Conservation (phyloP, 2,113 vertebrate species). For the Crotalus viridis region DNA sequence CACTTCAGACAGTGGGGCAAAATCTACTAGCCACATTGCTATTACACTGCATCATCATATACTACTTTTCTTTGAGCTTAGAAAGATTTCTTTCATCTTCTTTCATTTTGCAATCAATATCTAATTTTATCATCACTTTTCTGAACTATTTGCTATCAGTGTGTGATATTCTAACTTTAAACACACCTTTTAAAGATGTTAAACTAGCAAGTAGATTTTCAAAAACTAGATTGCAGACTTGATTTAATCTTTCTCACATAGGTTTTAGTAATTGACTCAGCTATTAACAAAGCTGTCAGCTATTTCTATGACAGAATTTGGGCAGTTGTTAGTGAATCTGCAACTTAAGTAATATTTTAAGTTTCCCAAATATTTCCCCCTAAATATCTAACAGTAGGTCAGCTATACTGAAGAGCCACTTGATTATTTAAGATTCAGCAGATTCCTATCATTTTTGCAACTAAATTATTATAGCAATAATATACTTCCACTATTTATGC, state of each 20-base stretch:
- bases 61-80: conserved; percentile 34
- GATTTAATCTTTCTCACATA: conserved; percentile 53
- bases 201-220: conserved; percentile 39
- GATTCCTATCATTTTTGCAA: background rate
- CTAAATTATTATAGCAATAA: background rate
- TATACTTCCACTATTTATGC: background rate
- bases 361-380: conserved; percentile 58
- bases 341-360: conserved; percentile 64
- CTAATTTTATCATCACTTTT: conserved; percentile 35
- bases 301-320: conserved; percentile 59
- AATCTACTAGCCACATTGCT: background rate
- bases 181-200: conserved; percentile 50
- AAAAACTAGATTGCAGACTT: conserved; percentile 36
- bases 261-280: conserved; percentile 59
- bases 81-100: conserved; percentile 47
- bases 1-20: conserved; percentile 28
- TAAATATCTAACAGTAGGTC: conserved; percentile 59
- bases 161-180: conserved; percentile 55
- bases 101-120: conserved; percentile 55
- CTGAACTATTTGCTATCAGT: conserved; percentile 55
- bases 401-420: conserved; percentile 46
- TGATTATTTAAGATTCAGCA: background rate
- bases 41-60: conserved; percentile 17
- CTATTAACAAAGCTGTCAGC: conserved; percentile 54
- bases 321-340: conserved; percentile 60